These are phyloP conservation scores for Tetraodon nigroviridis DNA, from an alignment of 2,113 vertebrate genomes.

Conservation along the genomic window DNA sequence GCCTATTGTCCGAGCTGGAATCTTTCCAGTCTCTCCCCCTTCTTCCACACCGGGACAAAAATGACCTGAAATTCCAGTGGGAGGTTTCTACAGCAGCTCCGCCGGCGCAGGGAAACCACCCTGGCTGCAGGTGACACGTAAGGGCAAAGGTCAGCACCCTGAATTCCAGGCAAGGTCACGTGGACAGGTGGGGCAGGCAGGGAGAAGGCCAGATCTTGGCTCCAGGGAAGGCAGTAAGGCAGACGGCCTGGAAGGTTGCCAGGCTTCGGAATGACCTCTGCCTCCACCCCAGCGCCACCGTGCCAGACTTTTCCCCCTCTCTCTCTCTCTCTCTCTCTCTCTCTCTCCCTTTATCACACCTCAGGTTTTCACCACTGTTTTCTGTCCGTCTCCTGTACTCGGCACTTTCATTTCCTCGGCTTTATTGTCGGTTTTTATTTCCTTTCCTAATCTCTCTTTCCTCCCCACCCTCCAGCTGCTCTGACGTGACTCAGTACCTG, in stretches of 20 bases:
- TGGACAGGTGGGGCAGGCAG: slow-evolving; percentile 39
- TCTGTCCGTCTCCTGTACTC: slow-evolving; percentile 11
- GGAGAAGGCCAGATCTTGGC: slow-evolving; percentile 34
- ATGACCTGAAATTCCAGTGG: slow-evolving; percentile 41
- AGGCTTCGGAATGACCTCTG: slow-evolving; percentile 58
- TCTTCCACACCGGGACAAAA: slow-evolving; percentile 52
- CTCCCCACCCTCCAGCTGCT: slow-evolving; percentile 18
- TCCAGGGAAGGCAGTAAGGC: slow-evolving; percentile 45
- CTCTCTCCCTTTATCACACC: slow-evolving; percentile 25
- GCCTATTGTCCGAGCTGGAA: slow-evolving; percentile 65
- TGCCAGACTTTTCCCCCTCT: slow-evolving; percentile 25
- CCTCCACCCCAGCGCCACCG: slow-evolving; percentile 2
- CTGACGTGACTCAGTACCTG: slow-evolving; percentile 54
- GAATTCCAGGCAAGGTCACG: slow-evolving; percentile 1
- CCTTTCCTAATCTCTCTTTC: slow-evolving; percentile 44
- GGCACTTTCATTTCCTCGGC: slow-evolving; percentile 1
- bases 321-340: slow-evolving; percentile 14
- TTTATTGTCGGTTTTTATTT: slow-evolving; percentile 30
- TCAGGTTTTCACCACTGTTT: slow-evolving; percentile 18
- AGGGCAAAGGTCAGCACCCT: slow-evolving; percentile 4
- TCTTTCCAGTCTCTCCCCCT: slow-evolving; percentile 59
- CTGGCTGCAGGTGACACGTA: slow-evolving; percentile 6
- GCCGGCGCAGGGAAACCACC: slow-evolving; percentile 3
- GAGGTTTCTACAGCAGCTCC: slow-evolving; percentile 35
- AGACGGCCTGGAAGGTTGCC: slow-evolving; percentile 72